These are phyloP conservation scores for Antheraea assamensis DNA, from an alignment of 2,888 invertebrate genomes.

Conservation along the genomic window DNA sequence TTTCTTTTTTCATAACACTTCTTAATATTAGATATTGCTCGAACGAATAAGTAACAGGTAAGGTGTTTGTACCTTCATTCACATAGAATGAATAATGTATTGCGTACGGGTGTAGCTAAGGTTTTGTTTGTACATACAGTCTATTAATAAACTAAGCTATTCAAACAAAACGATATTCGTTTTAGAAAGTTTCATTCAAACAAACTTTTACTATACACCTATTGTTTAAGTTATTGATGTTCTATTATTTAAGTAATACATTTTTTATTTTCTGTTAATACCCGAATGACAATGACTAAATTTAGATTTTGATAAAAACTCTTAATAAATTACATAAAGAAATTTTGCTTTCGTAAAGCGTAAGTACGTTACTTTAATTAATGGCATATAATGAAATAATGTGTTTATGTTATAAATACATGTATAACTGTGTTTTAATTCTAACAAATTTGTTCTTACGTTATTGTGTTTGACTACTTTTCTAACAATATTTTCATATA, in stretches of 20 bases:
- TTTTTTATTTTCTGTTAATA: neutral
- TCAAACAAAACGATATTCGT: slow-evolving; percentile 4
- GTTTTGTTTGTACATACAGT: slow-evolving; percentile 5
- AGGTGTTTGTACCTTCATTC: slow-evolving; percentile 5
- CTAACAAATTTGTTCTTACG: too few species aligned
- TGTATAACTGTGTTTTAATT: too few species aligned
- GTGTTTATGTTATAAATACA: too few species aligned
- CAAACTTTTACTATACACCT: neutral
- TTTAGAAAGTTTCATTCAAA: slow-evolving; percentile 6
- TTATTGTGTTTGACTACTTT: too few species aligned
- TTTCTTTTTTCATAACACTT: neutral
- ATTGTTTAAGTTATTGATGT: neutral
- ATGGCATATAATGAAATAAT: too few species aligned
- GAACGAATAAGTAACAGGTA: neutral
- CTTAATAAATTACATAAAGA: neutral
- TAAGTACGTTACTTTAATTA: too few species aligned
- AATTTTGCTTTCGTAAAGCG: neutral
- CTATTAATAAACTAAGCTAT: slow-evolving; percentile 7
- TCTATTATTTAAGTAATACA: neutral
- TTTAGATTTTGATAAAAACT: neutral
- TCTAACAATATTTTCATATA: too few species aligned
- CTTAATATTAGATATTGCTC: neutral
- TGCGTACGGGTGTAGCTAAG: neutral
- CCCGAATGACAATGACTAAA: neutral
- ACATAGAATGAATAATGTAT: slow-evolving; percentile 1